Conservation (phyloP, 2,797 vertebrate species). For the Muscicapa comitata region DNA sequence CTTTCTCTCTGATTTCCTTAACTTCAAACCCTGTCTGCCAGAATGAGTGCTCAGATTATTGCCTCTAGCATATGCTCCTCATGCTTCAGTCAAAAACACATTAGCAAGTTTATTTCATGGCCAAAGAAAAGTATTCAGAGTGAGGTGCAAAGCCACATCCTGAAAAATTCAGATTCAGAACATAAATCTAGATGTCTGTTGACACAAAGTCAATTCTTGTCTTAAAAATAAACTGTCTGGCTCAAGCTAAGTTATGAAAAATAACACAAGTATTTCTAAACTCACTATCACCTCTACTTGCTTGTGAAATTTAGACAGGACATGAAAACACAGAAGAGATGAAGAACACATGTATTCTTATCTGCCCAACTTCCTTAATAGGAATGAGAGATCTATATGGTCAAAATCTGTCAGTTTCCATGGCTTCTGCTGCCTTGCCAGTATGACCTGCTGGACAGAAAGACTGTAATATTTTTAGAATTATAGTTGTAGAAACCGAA, state of each 20-base stretch:
- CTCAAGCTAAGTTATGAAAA: conserved; percentile 38
- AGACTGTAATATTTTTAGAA: neutral
- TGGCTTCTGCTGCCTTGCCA: neutral
- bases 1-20: neutral
- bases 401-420: neutral
- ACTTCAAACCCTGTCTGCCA: neutral
- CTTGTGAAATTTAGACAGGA: neutral
- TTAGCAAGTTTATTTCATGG: neutral
- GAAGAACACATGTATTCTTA: neutral
- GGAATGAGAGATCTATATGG: neutral
- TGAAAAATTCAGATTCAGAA: conserved; percentile 4
- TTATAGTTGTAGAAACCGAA: neutral
- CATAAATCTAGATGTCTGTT: conserved; percentile 10
- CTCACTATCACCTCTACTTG: neutral
- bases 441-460: neutral
- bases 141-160: neutral
- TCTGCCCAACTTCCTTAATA: neutral
- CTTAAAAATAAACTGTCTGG: conserved; percentile 39
- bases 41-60: neutral
- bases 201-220: conserved; percentile 49
- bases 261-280: neutral
- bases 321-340: neutral
- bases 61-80: neutral
- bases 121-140: neutral
- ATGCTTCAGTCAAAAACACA: neutral